A percentile compares a stretch with the other conserved stretches of the same genome.
These are phyloP conservation scores for Philopedon plagiatum DNA, from an alignment of 2,888 invertebrate species.

Conservation along the genomic window DNA sequence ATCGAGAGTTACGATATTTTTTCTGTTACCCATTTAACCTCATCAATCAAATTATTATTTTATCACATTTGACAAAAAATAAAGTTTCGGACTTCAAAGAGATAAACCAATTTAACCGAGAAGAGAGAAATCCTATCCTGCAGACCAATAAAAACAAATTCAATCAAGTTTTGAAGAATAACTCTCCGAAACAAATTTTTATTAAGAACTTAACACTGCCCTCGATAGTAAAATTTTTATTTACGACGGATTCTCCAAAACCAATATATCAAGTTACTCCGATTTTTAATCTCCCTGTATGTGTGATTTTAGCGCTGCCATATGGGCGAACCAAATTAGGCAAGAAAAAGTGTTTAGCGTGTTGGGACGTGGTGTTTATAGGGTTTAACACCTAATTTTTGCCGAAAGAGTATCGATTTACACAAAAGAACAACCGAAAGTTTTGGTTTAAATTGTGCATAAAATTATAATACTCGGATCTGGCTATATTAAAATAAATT, in stretches of 20 bases:
- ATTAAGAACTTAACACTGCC: conserved; percentile 2
- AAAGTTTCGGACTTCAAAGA: neutral
- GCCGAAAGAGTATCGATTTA: conserved; percentile 31
- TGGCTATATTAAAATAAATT: too few species aligned
- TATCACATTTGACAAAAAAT: too few species aligned
- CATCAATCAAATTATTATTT: too few species aligned
- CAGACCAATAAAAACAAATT: conserved; percentile 9
- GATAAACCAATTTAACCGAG: neutral
- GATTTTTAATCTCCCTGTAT: conserved; percentile 33
- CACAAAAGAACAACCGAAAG: conserved; percentile 14
- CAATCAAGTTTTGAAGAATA: neutral
- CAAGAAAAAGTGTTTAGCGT: conserved; percentile 31
- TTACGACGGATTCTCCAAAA: conserved; percentile 38
- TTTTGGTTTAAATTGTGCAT: conserved; percentile 30
- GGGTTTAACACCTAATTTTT: conserved; percentile 32
- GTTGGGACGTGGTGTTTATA: conserved; percentile 30
- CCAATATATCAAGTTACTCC: conserved; percentile 38
- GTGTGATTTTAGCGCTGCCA: conserved; percentile 41
- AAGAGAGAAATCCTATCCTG: neutral
- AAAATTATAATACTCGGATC: too few species aligned
- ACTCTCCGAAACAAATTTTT: conserved; percentile 9
- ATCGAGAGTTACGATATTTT: too few species aligned
- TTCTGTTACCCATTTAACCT: too few species aligned
- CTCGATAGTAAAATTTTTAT: conserved; percentile 29
- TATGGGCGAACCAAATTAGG: conserved; percentile 39